phyloP scores from a whole-genome alignment of 2,888 invertebrate genomes.

The Lottia scabra region DNA sequence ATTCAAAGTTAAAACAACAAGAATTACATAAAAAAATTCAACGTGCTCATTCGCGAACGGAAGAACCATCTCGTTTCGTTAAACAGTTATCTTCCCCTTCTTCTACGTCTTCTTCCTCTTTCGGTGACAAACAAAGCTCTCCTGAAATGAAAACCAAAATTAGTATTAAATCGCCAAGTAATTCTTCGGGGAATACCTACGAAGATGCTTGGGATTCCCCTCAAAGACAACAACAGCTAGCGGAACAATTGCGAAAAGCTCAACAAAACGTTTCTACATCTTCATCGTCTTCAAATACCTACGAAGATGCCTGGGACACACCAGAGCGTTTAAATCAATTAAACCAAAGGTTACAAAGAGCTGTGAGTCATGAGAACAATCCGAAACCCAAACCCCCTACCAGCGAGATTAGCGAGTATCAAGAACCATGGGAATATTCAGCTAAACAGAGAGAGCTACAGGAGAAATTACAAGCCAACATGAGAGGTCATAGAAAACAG shows the following conservation, averaged over 20 bases:
- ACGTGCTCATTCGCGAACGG: not conserved
- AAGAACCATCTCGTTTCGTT: not conserved
- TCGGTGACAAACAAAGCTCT: not conserved
- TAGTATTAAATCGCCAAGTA: not conserved
- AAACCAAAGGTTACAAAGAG: constrained; percentile 53
- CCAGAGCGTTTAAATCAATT: constrained; percentile 54
- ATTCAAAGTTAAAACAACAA: constrained; percentile 39
- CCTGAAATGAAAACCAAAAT: not conserved
- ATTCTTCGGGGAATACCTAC: constrained; percentile 22
- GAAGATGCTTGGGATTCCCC: constrained; percentile 39
- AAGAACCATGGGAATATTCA: constrained; percentile 55
- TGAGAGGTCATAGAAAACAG: not conserved
- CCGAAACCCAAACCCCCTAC: not conserved
- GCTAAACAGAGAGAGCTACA: constrained; percentile 39
- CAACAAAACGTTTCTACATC: not conserved
- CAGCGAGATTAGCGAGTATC: constrained; percentile 37
- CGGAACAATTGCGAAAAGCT: constrained; percentile 6
- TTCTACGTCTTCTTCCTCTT: not conserved
- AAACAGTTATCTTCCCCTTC: not conserved
- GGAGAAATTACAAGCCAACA: constrained; percentile 27
- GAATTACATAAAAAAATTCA: constrained; percentile 38
- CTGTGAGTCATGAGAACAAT: constrained; percentile 14
- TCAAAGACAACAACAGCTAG: constrained; percentile 11
- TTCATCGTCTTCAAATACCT: constrained; percentile 21
- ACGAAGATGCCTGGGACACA: constrained; percentile 62